Conservation (phyloP, 2,888 invertebrate species). For the Orthonychiurus folsomi region DNA sequence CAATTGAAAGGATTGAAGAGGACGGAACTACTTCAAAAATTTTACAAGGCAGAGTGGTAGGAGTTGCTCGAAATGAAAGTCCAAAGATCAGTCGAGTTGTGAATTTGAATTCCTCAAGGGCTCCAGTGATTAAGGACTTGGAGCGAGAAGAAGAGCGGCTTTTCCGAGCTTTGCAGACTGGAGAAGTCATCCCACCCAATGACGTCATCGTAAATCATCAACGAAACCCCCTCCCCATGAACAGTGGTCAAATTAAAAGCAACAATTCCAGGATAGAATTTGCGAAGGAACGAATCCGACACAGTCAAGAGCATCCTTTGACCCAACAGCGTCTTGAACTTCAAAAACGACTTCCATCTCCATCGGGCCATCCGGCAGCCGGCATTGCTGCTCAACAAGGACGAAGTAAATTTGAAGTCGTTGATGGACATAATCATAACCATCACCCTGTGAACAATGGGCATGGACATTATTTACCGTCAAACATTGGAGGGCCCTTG, state of each 20-base stretch:
- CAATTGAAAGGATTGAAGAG: slow-evolving; percentile 18
- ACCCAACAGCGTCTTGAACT: slow-evolving; percentile 46
- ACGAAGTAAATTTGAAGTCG: slow-evolving; percentile 34
- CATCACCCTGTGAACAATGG: slow-evolving; percentile 11
- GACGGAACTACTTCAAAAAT: neutral
- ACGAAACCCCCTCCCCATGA: no score
- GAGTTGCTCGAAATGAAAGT: neutral
- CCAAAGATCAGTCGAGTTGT: neutral
- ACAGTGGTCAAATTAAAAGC: neutral
- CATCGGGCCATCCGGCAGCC: slow-evolving; percentile 36
- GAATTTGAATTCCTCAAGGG: neutral
- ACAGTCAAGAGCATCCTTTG: slow-evolving; percentile 48
- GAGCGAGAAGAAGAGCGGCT: slow-evolving; percentile 72
- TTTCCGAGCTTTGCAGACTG: slow-evolving; percentile 68
- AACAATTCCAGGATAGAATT: slow-evolving; percentile 55
- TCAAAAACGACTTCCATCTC: slow-evolving; percentile 38
- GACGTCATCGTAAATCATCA: neutral
- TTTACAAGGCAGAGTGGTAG: neutral
- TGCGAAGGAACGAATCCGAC: slow-evolving; percentile 57
- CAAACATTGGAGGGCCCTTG: neutral
- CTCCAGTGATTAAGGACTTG: slow-evolving; percentile 51
- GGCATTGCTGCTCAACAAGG: slow-evolving; percentile 39
- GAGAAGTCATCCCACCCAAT: slow-evolving; percentile 50
- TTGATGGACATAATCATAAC: neutral
- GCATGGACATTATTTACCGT: slow-evolving; percentile 11